Conservation (phyloP, 2,113 vertebrate species). For the Tautogolabrus adspersus region DNA sequence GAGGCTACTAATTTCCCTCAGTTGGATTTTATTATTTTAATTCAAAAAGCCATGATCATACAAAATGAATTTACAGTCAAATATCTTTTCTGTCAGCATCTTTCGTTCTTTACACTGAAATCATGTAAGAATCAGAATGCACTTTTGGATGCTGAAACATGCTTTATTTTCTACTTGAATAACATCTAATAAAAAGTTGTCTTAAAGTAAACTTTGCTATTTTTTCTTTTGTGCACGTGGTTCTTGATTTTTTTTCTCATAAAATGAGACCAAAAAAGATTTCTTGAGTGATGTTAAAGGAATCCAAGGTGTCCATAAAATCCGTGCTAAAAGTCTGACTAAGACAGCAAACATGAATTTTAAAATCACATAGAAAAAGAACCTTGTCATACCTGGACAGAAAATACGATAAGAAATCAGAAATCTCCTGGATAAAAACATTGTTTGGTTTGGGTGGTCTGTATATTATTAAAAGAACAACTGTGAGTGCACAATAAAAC, state of each 20-base stretch:
- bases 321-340: too few species aligned
- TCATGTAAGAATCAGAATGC: conserved; percentile 45
- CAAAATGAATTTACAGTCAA: conserved; percentile 2
- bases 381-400: too few species aligned
- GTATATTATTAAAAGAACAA: too few species aligned
- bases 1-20: conserved; percentile 11
- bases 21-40: neutral
- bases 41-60: neutral
- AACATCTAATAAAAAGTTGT: conserved; percentile 55
- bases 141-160: conserved; percentile 70
- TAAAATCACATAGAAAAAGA: too few species aligned
- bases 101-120: conserved; percentile 43
- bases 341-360: too few species aligned
- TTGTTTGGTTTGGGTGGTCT: too few species aligned
- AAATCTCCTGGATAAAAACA: too few species aligned
- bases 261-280: too few species aligned
- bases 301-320: too few species aligned
- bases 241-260: neutral
- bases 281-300: too few species aligned
- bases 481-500: too few species aligned
- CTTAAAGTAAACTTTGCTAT: conserved; percentile 4
- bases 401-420: too few species aligned
- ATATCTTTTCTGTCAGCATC: conserved; percentile 9
- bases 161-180: conserved; percentile 39
- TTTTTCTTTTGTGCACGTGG: neutral